Evolutionary conservation across 2,113 vertebrate species (phyloP).

Genomic region (Forbesichthys agassizii): DNA sequence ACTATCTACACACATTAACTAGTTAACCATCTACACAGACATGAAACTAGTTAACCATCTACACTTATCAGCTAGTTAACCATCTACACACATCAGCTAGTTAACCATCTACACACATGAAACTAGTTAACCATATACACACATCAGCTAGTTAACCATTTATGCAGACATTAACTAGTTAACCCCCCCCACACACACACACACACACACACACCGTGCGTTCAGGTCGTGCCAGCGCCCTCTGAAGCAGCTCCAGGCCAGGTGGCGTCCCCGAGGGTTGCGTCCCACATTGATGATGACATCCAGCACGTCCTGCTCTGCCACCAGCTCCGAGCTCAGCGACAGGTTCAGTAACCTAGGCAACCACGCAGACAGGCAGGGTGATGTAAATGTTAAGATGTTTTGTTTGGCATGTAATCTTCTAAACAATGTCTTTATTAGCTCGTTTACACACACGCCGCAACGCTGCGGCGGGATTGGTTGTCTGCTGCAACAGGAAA

Average conservation of each 20-base stretch:
- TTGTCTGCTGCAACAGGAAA: too few species aligned
- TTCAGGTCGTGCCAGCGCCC: slow-evolving; percentile 96
- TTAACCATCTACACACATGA: neutral
- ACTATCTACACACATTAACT: neutral
- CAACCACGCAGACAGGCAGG: neutral
- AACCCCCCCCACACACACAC: neutral
- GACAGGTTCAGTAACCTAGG: slow-evolving; percentile 80
- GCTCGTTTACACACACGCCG: too few species aligned
- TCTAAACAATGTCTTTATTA: too few species aligned
- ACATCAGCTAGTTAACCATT: neutral
- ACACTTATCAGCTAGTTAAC: too few species aligned
- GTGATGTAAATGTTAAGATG: neutral
- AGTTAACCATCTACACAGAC: neutral
- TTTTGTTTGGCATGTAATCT: neutral
- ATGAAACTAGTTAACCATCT: slow-evolving; percentile 18
- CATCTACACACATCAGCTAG: neutral
- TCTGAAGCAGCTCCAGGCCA: slow-evolving; percentile 95
- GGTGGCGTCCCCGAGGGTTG: slow-evolving; percentile 92
- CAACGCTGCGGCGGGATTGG: too few species aligned
- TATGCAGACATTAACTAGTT: neutral
- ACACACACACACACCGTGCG: slow-evolving; percentile 79
- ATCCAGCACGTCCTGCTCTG: slow-evolving; percentile 96
- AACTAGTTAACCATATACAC: slow-evolving; percentile 76
- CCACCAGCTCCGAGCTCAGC: slow-evolving; percentile 91
- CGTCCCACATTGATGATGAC: slow-evolving; percentile 94